A percentile compares a stretch with the other conserved stretches of the same genome.
phyloP scores from a whole-genome alignment of 2,113 vertebrate species.

The Scomber japonicus region DNA sequence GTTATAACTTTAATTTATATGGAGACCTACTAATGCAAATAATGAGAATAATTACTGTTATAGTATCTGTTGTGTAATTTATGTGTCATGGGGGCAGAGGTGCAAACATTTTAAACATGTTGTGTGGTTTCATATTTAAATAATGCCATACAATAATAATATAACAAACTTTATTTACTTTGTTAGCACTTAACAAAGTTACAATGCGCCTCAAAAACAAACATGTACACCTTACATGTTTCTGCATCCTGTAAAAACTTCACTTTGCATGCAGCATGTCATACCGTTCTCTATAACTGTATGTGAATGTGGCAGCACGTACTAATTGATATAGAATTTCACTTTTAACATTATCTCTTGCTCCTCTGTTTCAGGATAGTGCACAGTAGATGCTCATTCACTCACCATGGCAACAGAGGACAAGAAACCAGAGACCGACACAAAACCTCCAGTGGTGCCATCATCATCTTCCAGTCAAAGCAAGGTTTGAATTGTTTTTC shows the following conservation, averaged over 20 bases:
- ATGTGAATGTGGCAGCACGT: not conserved
- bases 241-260: not conserved
- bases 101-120: too few species aligned
- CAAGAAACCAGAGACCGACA: conserved; percentile 97
- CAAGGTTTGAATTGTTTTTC: conserved; percentile 85
- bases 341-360: not conserved
- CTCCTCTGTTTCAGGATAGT: conserved; percentile 41
- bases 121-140: not conserved
- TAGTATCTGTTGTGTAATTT: too few species aligned
- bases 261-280: not conserved
- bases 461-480: conserved; percentile 95
- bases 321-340: rapidly evolving
- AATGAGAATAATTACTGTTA: too few species aligned
- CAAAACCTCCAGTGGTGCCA: conserved; percentile 93
- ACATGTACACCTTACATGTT: not conserved
- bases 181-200: too few species aligned
- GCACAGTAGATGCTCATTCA: conserved; percentile 55
- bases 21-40: too few species aligned
- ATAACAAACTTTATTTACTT: too few species aligned
- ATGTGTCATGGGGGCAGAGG: too few species aligned
- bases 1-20: too few species aligned
- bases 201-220: too few species aligned
- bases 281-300: not conserved
- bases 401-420: conserved; percentile 97
- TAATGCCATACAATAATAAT: too few species aligned